Percentiles rank a stretch among this genome's conserved stretches.
These are phyloP conservation scores for Lobophora halterata DNA, from an alignment of 2,888 invertebrate genomes.

Conservation along the genomic window DNA sequence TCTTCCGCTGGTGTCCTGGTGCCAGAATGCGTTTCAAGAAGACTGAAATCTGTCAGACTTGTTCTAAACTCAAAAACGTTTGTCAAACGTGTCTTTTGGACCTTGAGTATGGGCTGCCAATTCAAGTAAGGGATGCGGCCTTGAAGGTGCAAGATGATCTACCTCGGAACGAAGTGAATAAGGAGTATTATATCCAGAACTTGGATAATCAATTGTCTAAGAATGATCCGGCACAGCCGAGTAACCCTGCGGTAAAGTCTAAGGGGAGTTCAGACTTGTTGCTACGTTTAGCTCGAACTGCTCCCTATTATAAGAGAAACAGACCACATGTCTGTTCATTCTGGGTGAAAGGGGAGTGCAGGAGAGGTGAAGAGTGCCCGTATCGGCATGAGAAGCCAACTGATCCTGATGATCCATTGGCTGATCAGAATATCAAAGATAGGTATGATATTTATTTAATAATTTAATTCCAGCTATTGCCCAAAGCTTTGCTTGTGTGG, in stretches of 20 bases:
- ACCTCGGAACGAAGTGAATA: slow-evolving; percentile 96
- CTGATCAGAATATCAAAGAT: slow-evolving; percentile 97
- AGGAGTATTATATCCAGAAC: slow-evolving; percentile 96
- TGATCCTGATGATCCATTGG: slow-evolving; percentile 97
- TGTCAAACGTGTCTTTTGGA: slow-evolving; percentile 97
- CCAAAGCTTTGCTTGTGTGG: too few relatives aligned
- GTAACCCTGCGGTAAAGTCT: slow-evolving; percentile 85
- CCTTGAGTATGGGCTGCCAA: slow-evolving; percentile 93
- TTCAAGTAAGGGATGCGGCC: slow-evolving; percentile 95
- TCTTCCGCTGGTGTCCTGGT: slow-evolving; percentile 98
- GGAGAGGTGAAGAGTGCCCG: slow-evolving; percentile 97
- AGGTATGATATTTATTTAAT: slow-evolving; percentile 67
- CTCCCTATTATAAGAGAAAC: slow-evolving; percentile 97
- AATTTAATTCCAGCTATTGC: too few relatives aligned
- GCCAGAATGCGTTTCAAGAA: slow-evolving; percentile 97
- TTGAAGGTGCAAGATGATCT: slow-evolving; percentile 94
- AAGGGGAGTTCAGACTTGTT: slow-evolving; percentile 91
- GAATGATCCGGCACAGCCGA: slow-evolving; percentile 73
- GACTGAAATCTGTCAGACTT: slow-evolving; percentile 97
- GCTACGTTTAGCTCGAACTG: slow-evolving; percentile 92
- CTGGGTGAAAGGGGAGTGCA: slow-evolving; percentile 99
- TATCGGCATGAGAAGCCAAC: slow-evolving; percentile 98
- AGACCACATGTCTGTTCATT: slow-evolving; percentile 98
- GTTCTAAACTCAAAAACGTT: slow-evolving; percentile 96
- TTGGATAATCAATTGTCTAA: slow-evolving; percentile 87